Percentiles rank a stretch among this genome's conserved stretches.
phyloP scores from a whole-genome alignment of 2,888 invertebrate species.

The Alloplasta piceator region DNA sequence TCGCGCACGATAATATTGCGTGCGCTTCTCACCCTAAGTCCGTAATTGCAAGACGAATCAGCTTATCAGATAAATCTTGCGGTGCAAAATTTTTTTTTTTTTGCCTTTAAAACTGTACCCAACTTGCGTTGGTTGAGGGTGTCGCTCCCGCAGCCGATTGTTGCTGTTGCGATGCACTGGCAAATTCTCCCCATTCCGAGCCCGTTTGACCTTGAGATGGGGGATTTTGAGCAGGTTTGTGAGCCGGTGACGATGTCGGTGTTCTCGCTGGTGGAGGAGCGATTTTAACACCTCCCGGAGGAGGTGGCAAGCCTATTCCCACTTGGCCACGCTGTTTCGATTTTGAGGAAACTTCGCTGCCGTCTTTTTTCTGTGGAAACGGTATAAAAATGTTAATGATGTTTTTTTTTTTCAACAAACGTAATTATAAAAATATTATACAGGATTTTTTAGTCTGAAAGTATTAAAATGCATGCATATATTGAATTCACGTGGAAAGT shows the following conservation, averaged over 20 bases:
- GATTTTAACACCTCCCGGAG: slow-evolving; percentile 90
- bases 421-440: no score
- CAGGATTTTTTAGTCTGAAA: no score
- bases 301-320: slow-evolving; percentile 90
- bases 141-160: slow-evolving; percentile 70
- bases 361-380: slow-evolving; percentile 92
- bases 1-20: slow-evolving; percentile 44
- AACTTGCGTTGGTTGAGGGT: slow-evolving; percentile 79
- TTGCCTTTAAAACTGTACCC: slow-evolving; percentile 82
- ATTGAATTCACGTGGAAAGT: no score
- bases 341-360: slow-evolving; percentile 89
- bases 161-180: slow-evolving; percentile 82
- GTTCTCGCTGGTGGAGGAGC: slow-evolving; percentile 89
- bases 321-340: slow-evolving; percentile 87
- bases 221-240: slow-evolving; percentile 86
- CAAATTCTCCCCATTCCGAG: slow-evolving; percentile 92
- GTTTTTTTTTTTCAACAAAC: no score
- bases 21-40: slow-evolving; percentile 52
- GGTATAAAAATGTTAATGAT: slow-evolving; percentile 23
- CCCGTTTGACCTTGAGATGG: slow-evolving; percentile 81
- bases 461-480: no score
- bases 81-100: slow-evolving; percentile 39
- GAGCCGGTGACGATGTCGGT: slow-evolving; percentile 90
- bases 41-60: slow-evolving; percentile 34
- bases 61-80: slow-evolving; percentile 40